These are phyloP conservation scores for Gavia stellata DNA, from an alignment of 2,113 vertebrate species.

Conservation along the genomic window DNA sequence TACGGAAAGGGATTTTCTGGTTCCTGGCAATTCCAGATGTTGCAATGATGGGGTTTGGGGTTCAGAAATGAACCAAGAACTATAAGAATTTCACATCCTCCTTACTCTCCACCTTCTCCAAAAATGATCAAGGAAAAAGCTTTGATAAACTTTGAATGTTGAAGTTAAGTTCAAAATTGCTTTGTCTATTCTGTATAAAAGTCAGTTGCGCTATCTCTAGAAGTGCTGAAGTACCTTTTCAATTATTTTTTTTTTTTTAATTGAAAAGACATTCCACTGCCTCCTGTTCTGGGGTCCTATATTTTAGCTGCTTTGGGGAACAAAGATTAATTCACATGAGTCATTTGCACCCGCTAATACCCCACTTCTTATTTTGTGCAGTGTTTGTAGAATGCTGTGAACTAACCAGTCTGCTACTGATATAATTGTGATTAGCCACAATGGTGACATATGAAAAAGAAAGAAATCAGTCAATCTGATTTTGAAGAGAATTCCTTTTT, in stretches of 20 bases:
- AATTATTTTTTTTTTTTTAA: neutral
- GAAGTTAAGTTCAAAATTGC: neutral
- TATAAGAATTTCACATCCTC: neutral
- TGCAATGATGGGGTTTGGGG: neutral
- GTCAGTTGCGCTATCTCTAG: neutral
- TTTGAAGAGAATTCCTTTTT: neutral
- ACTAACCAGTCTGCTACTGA: neutral
- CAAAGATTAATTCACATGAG: neutral
- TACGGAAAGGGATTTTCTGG: neutral
- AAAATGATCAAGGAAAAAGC: neutral
- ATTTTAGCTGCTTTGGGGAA: neutral
- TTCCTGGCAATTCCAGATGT: neutral
- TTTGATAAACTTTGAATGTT: neutral
- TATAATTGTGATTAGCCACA: neutral
- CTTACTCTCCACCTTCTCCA: neutral
- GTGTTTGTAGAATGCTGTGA: neutral
- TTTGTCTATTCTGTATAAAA: neutral
- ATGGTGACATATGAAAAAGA: neutral
- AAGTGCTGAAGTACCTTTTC: neutral
- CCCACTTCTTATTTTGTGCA: neutral
- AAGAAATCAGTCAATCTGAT: neutral
- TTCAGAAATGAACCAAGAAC: neutral
- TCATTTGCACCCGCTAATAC: neutral
- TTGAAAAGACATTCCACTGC: neutral
- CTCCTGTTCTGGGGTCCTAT: neutral